phyloP scores from a whole-genome alignment of 2,797 vertebrate genomes.

The Aulostomus chinensis region DNA sequence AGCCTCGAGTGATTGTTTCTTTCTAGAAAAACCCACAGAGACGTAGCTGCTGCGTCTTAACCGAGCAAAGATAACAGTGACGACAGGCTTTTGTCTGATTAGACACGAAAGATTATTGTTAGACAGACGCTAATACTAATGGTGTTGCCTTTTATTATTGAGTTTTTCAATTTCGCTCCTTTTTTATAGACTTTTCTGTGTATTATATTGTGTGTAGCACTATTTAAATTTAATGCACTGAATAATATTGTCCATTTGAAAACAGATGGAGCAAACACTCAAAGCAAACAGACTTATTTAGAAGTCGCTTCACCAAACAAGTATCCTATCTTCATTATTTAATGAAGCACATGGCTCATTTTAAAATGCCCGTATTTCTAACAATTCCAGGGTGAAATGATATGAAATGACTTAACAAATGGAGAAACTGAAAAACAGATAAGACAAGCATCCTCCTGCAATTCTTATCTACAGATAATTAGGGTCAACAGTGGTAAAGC shows the following conservation, averaged over 20 bases:
- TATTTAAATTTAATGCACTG: not conserved
- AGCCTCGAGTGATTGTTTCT: too few relatives aligned
- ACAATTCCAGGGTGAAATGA: too few relatives aligned
- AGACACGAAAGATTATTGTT: not conserved
- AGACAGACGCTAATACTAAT: not conserved
- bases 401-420: too few relatives aligned
- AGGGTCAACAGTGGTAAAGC: conserved; percentile 20
- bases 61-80: not conserved
- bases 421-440: not conserved
- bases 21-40: too few relatives aligned
- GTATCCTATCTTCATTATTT: too few relatives aligned
- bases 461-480: conserved; percentile 14
- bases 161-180: not conserved
- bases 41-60: too few relatives aligned
- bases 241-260: not conserved
- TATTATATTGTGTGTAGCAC: not conserved
- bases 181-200: not conserved
- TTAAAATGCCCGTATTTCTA: too few relatives aligned
- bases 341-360: too few relatives aligned
- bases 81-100: not conserved
- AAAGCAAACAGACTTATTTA: not conserved
- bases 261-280: not conserved
- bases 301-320: not conserved
- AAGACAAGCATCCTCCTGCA: not conserved
- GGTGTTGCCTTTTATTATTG: not conserved